Percentiles rank a stretch among this genome's conserved stretches.
These are phyloP conservation scores for Mionectes olivaceus DNA, from an alignment of 2,797 vertebrate species.

Conservation along the genomic window DNA sequence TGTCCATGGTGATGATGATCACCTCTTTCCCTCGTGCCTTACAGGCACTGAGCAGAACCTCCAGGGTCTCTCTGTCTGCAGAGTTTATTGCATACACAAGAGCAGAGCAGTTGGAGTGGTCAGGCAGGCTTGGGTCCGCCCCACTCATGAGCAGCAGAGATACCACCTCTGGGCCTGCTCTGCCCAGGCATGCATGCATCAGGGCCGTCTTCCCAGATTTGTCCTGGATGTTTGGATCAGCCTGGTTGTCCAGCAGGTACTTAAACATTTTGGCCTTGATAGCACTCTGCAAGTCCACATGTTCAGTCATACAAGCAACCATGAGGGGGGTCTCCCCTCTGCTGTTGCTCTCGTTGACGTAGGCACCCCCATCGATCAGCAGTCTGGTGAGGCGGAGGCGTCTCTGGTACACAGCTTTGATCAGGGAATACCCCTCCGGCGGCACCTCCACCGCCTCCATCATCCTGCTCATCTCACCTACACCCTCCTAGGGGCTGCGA, in stretches of 20 bases:
- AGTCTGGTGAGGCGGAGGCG: slow-evolving; percentile 91
- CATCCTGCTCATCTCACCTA: slow-evolving; percentile 20
- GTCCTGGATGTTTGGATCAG: slow-evolving; percentile 95
- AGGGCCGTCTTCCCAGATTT: slow-evolving; percentile 89
- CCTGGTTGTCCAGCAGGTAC: slow-evolving; percentile 91
- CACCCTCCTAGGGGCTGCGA: background rate
- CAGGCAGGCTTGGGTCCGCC: slow-evolving; percentile 89
- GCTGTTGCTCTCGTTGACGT: slow-evolving; percentile 92
- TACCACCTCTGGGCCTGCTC: slow-evolving; percentile 84
- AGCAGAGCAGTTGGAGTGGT: slow-evolving; percentile 85
- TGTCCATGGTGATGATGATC: slow-evolving; percentile 90
- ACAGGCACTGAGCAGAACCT: slow-evolving; percentile 84
- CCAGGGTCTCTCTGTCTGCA: slow-evolving; percentile 84
- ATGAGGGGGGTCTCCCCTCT: slow-evolving; percentile 90
- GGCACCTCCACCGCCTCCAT: slow-evolving; percentile 73
- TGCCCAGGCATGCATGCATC: slow-evolving; percentile 90
- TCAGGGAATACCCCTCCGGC: slow-evolving; percentile 86
- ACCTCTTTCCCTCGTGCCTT: slow-evolving; percentile 90
- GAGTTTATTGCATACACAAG: slow-evolving; percentile 88
- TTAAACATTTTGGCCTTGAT: slow-evolving; percentile 89
- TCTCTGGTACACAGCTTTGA: slow-evolving; percentile 89
- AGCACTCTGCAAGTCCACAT: slow-evolving; percentile 86
- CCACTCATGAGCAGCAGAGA: slow-evolving; percentile 84
- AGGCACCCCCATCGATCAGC: slow-evolving; percentile 91
- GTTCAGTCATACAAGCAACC: slow-evolving; percentile 89